phyloP scores from a whole-genome alignment of 2,888 invertebrate genomes.

The Ichneumoninae sp. region DNA sequence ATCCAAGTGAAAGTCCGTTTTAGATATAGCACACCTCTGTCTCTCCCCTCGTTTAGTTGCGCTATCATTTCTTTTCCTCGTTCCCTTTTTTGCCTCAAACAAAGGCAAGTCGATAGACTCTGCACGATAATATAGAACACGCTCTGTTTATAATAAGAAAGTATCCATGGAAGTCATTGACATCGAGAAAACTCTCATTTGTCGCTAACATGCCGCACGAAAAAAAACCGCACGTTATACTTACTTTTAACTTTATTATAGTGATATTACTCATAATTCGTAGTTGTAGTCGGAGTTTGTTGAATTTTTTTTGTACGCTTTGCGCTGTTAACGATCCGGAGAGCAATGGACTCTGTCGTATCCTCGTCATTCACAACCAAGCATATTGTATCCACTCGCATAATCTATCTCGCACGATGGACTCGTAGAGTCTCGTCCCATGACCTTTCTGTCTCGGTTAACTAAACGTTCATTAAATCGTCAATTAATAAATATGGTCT shows the following conservation, averaged over 20 bases:
- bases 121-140: constrained; percentile 53
- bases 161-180: constrained; percentile 11
- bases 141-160: constrained; percentile 23
- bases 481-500: constrained; percentile 63
- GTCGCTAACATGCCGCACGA: constrained; percentile 61
- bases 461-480: constrained; percentile 62
- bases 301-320: constrained; percentile 42
- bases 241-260: constrained; percentile 17
- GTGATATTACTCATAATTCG: constrained; percentile 14
- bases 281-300: constrained; percentile 22
- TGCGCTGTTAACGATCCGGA: constrained; percentile 48
- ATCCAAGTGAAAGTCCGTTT: constrained; percentile 28
- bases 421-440: constrained; percentile 39
- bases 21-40: constrained; percentile 12
- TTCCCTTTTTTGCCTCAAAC: not conserved
- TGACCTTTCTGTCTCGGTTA: constrained; percentile 61
- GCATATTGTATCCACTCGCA: constrained; percentile 26
- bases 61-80: constrained; percentile 16
- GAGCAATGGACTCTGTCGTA: constrained; percentile 53
- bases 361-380: constrained; percentile 38
- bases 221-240: constrained; percentile 41
- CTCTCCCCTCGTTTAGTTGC: constrained; percentile 10
- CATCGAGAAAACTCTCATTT: constrained; percentile 40
- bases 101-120: constrained; percentile 2
- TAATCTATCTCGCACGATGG: constrained; percentile 42